phyloP scores from a whole-genome alignment of 2,888 invertebrate species.

The Amphipoea oculea region DNA sequence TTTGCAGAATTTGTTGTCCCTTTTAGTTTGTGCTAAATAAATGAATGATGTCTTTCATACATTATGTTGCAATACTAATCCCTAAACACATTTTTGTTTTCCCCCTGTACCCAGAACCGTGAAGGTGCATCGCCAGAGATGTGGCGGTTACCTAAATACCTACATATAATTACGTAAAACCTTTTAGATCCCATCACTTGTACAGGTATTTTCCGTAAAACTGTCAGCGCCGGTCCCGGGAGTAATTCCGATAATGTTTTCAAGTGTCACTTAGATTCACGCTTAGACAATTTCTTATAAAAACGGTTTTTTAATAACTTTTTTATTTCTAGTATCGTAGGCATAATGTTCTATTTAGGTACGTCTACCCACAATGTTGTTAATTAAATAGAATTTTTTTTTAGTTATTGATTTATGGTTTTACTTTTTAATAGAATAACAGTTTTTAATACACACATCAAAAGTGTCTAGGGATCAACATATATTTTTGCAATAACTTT shows the following conservation, averaged over 20 bases:
- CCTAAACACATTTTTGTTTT: background rate
- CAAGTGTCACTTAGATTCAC: conserved; percentile 61
- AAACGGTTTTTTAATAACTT: background rate
- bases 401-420: background rate
- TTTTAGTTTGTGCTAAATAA: background rate
- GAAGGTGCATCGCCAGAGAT: background rate
- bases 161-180: conserved; percentile 47
- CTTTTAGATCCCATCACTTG: conserved; percentile 52
- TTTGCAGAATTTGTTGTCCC: background rate
- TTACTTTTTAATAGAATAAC: background rate
- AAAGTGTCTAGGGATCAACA: too few species aligned
- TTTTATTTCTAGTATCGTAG: background rate
- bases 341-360: background rate
- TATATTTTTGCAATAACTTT: too few species aligned
- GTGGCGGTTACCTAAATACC: conserved; percentile 11
- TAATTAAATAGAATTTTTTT: too few species aligned
- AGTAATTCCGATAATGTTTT: conserved; percentile 63
- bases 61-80: background rate
- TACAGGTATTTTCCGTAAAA: conserved; percentile 54
- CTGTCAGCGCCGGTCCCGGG: conserved; percentile 59
- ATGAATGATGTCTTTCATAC: background rate
- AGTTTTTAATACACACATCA: too few species aligned
- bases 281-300: conserved; percentile 18
- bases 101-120: background rate
- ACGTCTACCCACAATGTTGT: background rate